Percentiles rank a stretch among this genome's conserved stretches.
phyloP scores from a whole-genome alignment of 2,113 vertebrate species.

The Recurvirostra avosetta region DNA sequence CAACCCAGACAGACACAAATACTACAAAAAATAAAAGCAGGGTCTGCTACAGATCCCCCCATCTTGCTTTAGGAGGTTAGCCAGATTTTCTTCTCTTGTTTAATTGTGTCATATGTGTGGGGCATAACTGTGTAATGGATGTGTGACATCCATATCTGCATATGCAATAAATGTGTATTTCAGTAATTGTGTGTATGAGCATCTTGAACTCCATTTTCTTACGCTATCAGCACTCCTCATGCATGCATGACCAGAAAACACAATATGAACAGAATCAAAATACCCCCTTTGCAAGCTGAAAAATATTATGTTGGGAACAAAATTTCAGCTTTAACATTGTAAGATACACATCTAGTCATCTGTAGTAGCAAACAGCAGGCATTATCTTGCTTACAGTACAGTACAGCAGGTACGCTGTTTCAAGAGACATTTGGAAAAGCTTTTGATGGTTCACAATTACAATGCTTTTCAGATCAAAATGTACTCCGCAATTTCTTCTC shows the following conservation, averaged over 20 bases:
- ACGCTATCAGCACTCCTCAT: neutral
- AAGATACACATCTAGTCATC: neutral
- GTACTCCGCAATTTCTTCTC: neutral
- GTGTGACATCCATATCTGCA: neutral
- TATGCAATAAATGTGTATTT: neutral
- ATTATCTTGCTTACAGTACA: conserved; percentile 3
- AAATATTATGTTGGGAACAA: neutral
- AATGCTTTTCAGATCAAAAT: conserved; percentile 7
- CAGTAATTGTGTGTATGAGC: neutral
- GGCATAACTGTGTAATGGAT: neutral
- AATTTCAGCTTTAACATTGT: neutral
- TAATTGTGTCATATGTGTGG: neutral
- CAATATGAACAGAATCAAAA: neutral
- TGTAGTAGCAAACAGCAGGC: neutral
- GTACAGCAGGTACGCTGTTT: neutral
- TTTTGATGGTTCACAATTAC: conserved; percentile 4
- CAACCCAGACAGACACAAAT: neutral
- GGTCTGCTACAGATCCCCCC: neutral
- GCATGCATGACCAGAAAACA: neutral
- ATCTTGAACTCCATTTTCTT: neutral
- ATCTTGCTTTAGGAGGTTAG: neutral
- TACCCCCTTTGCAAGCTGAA: neutral
- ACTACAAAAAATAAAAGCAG: neutral
- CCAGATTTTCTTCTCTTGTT: neutral
- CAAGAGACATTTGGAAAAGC: neutral